A percentile compares a stretch with the other conserved stretches of the same genome.
These are phyloP conservation scores for Scolopax rusticola DNA, from an alignment of 2,797 vertebrate genomes.

Conservation along the genomic window DNA sequence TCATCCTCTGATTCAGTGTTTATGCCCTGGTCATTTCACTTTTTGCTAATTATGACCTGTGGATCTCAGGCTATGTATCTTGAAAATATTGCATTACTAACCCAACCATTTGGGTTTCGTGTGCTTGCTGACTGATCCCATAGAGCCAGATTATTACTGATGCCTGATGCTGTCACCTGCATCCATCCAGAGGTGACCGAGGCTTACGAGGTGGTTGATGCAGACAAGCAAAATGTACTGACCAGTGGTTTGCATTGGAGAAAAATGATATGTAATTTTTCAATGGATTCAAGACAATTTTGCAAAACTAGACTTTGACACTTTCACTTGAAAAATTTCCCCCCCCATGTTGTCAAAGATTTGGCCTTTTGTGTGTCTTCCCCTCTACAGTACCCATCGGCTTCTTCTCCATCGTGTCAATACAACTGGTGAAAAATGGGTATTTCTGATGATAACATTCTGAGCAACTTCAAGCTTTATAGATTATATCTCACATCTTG, in stretches of 20 bases:
- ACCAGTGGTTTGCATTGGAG: neutral
- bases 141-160: neutral
- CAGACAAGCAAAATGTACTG: neutral
- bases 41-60: neutral
- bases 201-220: neutral
- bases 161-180: neutral
- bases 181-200: neutral
- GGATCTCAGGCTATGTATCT: neutral
- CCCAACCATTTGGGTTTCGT: neutral
- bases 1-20: neutral
- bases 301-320: neutral
- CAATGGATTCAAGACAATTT: neutral
- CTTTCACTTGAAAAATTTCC: neutral
- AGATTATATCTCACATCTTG: neutral
- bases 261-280: neutral
- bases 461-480: neutral
- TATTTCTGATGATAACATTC: neutral
- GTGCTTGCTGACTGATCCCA: neutral
- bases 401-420: accelerated
- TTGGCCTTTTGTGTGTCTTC: neutral
- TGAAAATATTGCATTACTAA: neutral
- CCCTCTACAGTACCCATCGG: accelerated
- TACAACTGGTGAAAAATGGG: neutral
- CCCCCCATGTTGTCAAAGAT: neutral
- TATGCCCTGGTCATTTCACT: neutral